A percentile compares a stretch with the other conserved stretches of the same genome.
These are phyloP conservation scores for Neoseiulus cucumeris DNA, from an alignment of 1,140 invertebrate genomes.

Conservation along the genomic window DNA sequence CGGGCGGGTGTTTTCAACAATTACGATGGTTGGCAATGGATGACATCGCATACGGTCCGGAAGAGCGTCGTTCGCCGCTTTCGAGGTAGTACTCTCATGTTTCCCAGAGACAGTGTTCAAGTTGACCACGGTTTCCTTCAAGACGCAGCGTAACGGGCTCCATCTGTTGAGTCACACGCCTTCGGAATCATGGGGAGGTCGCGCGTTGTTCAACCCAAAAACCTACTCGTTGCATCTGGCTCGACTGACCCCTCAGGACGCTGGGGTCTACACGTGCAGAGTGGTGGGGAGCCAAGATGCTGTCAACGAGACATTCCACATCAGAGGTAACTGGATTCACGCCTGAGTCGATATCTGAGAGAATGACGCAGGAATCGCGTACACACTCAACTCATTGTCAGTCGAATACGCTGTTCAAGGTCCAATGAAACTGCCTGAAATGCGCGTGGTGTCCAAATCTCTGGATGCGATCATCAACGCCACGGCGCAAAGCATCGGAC, in stretches of 20 bases:
- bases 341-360: too few relatives aligned
- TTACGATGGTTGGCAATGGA: too few relatives aligned
- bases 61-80: too few relatives aligned
- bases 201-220: background rate
- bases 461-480: background rate
- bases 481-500: background rate
- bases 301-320: constrained; percentile 1
- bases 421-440: background rate
- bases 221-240: background rate
- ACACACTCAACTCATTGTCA: too few relatives aligned
- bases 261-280: background rate
- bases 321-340: background rate
- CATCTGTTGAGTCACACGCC: background rate
- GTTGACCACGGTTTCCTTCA: too few relatives aligned
- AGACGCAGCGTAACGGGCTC: background rate
- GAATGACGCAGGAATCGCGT: too few relatives aligned
- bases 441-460: background rate
- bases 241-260: background rate
- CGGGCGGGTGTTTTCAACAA: too few relatives aligned
- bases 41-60: too few relatives aligned
- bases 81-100: too few relatives aligned
- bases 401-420: background rate
- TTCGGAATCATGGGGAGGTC: background rate
- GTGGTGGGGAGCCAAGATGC: background rate
- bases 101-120: too few relatives aligned